Evolutionary conservation across 2,888 invertebrate species (phyloP).

Genomic region (Anoplius nigerrimus): DNA sequence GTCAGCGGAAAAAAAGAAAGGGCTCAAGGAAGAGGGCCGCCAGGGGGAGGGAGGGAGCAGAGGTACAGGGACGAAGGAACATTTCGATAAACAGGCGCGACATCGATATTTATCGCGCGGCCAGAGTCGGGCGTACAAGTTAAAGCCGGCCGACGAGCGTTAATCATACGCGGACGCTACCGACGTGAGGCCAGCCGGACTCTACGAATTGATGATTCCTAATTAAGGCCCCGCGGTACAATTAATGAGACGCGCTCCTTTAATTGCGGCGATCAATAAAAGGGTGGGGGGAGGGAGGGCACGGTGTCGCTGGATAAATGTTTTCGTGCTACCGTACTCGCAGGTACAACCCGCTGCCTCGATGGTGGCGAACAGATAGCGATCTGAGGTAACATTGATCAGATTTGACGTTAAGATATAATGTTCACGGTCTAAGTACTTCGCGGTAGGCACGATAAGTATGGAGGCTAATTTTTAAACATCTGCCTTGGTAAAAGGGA

Average conservation of each 20-base stretch:
- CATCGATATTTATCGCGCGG: slow-evolving; percentile 58
- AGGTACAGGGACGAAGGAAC: slow-evolving; percentile 33
- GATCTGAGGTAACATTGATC: too few species aligned
- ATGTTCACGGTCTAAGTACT: too few species aligned
- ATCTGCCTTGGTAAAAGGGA: too few species aligned
- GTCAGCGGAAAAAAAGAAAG: slow-evolving; percentile 6
- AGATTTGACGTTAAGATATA: too few species aligned
- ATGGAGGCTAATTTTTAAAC: too few species aligned
- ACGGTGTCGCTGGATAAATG: slow-evolving; percentile 68
- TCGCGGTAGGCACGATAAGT: too few species aligned
- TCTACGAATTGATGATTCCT: slow-evolving; percentile 71
- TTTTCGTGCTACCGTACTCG: slow-evolving; percentile 70
- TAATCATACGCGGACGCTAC: slow-evolving; percentile 56
- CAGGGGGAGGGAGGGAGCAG: slow-evolving; percentile 9
- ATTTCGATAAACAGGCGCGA: slow-evolving; percentile 47
- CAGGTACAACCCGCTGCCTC: slow-evolving; percentile 24
- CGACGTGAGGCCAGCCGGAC: slow-evolving; percentile 28
- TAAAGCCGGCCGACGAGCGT: slow-evolving; percentile 29
- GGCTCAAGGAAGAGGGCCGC: slow-evolving; percentile 12
- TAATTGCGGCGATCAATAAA: slow-evolving; percentile 73
- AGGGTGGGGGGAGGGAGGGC: slow-evolving; percentile 17
- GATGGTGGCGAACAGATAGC: not conserved
- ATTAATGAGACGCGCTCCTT: slow-evolving; percentile 71
- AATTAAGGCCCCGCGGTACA: slow-evolving; percentile 70
- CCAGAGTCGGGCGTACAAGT: slow-evolving; percentile 22